Base-by-base conservation (phyloP, 1,140 invertebrate species). In the Scaptomyza pallida region DNA sequence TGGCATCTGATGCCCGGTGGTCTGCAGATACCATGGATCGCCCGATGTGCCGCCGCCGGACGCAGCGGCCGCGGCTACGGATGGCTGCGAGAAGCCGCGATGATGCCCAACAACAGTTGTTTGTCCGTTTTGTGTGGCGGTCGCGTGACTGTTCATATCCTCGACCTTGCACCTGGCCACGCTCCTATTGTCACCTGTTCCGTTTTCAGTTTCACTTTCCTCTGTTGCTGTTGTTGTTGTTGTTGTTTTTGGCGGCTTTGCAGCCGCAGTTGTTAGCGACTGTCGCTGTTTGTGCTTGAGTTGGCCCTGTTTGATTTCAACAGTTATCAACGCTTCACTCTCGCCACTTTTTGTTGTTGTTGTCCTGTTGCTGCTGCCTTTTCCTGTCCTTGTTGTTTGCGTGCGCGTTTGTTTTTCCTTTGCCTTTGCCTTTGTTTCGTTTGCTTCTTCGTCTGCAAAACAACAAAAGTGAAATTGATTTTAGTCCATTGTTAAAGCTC, bases 21-120 rank as follows among this genome's bases (percentile, higher is more conserved):
- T 77, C 72, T 91, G 91, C 62, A 91, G 76, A 85, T 91, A 91
- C 91, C 91, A 91, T 90, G 91, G 91, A 90, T 91, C 90, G 55
- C 90, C 90, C 21, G 83, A 75, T 54, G 88, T 82, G 30, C 72
- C 89, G 30, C 72, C 89, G 37, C 81, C 81, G 23, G 75, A 59
- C 3, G 78, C 51, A 16, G 69, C 41, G 33, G 78, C 54, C 6
- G 83, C 62, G 35, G 85, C 79, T 33, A 86, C 90, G 43, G 90
- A 89, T 43, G 90, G 90, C 75, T 91, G 90, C 30, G 90, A 91
- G 65, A 90, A 91, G 44, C 90, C 90, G 45, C 90, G 89, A 91
- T 91, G 90, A 89, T 91, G 90, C 69, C 90, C 90, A 41, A 91
- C 90, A 55, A 91, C 89, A 35, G 90, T 88, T 72, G 90, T 90